Evolutionary conservation across 2,888 invertebrate genomes (phyloP), one percentile per base, ranked within the genome.

Genomic region (Malachius bipustulatus): DNA sequence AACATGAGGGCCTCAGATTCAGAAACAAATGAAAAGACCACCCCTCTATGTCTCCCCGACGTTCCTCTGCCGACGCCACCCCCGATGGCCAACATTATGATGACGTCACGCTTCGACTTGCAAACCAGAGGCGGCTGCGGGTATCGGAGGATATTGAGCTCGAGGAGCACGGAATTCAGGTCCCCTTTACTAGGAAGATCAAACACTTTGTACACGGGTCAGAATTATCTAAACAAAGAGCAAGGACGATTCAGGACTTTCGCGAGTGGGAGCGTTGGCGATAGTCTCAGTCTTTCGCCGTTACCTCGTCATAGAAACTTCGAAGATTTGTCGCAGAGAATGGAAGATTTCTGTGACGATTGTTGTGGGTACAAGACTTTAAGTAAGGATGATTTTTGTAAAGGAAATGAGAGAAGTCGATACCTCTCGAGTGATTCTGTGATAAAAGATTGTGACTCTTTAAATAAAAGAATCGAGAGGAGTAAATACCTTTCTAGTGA

Each of bases 61-160:
- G 38, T 62, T 32, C 62, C 62, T 4, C 49, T 60, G 8, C 60
- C 62, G 8, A 58, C 62, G 10, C 62, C 62, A 13, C 62, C 62
- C 16, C 62, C 62, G 11, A 62, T 62, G 62, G 57, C 57, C 16
- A 60, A 62, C 39, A 56, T 62, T 32, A 56, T 59, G 50, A 49
- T 56, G 51, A 59, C 59, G 9, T 60, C 60, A 28, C 50, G 59
- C 14, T 56, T 60, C 32, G 57, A 57, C 43, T 46, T 55, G 35
- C 51, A 54, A 15, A 51, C 56, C 13, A 45, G 56, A 37, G 55
- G 51, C 19, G 52, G 52, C n/a, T 54, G 50, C 33, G 54, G 56
- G 3, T 56, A 57, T 40, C 47, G 60, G 10, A 45, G 59, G 24
- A 52, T 60, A 26, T 44, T 57, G 30, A 55, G 55, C 40, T 56